Percentiles rank a stretch among this genome's conserved stretches.
These are phyloP conservation scores for Caenorhabditis tropicalis DNA, from an alignment of 1,140 invertebrate species.

Conservation along the genomic window DNA sequence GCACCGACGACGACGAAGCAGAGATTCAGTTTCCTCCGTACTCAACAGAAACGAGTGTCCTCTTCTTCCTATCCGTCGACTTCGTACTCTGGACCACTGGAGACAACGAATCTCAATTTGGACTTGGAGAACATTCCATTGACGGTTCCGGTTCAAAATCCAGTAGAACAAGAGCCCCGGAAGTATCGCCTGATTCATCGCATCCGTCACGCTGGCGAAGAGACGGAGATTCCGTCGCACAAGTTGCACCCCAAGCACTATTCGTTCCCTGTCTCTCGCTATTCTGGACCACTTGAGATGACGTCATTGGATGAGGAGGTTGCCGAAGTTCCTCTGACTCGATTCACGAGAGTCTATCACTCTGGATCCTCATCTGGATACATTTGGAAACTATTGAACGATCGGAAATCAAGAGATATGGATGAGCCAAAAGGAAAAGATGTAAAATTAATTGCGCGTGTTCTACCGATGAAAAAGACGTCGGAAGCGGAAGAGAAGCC, in stretches of 20 bases:
- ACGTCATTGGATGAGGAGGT: conserved; percentile 40
- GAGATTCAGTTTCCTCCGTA: neutral
- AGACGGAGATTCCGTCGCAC: conserved; percentile 40
- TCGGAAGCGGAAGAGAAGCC: neutral
- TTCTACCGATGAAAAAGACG: conserved; percentile 18
- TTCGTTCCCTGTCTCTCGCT: neutral
- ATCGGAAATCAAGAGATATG: neutral
- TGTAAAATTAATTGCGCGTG: neutral
- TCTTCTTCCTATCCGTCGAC: neutral
- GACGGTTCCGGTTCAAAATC: conserved; percentile 21
- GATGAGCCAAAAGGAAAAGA: conserved; percentile 57
- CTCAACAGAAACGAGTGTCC: neutral
- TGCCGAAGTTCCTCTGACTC: conserved; percentile 19
- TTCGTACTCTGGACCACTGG: conserved; percentile 54
- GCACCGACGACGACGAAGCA: neutral
- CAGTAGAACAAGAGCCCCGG: conserved; percentile 30
- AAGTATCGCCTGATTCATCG: conserved; percentile 25
- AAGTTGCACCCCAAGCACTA: conserved; percentile 29
- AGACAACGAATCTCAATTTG: conserved; percentile 44
- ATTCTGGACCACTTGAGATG: conserved; percentile 36
- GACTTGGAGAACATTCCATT: conserved; percentile 55
- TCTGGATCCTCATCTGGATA: conserved; percentile 29
- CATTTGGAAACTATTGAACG: neutral
- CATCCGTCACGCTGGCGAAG: conserved; percentile 46
- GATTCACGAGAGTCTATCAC: conserved; percentile 49